Base-by-base conservation (phyloP, 2,888 invertebrate species). In the Cetonia aurata region DNA sequence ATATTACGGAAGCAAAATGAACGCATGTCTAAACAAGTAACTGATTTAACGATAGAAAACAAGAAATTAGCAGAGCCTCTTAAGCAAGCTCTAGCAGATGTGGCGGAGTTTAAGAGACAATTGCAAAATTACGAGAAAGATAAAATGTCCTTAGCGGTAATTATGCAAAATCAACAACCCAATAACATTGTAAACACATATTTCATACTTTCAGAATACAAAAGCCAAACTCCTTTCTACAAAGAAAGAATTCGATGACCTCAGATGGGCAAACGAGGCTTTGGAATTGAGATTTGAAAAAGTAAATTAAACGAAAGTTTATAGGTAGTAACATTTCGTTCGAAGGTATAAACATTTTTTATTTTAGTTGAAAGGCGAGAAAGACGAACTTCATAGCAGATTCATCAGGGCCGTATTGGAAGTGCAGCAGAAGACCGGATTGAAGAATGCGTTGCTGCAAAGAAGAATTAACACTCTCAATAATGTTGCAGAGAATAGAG, bases 121-220 rank as follows among this genome's bases (percentile, higher is more conserved):
- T 87, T 96, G 80, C 89, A 90, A n/a, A 93, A 94, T 83, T 95
- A 95, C 77, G 93, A 94, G 72, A 93, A 95, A 75, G 95, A 96
- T 82, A 95, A 94, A 80, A 88, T 91, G 74, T 91, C 92, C 53
- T 86, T 95, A 74, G 86, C 86, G 73, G 37, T 37, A 37, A 37
- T 37, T 6, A 37, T 8, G 3, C 9, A 37, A 37, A 37, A 37
- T 37, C 37, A 37, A 1, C 33, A 33, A 6, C 4, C 6, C 33
- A 33, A 33, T 6, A 33, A 33, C 33, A 33, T 6, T 3, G 6
- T 6, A 33, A 6, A 37, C 37, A 37, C 6, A 37, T 66, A 56
- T 70, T 31, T 50, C 44, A 78, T 79, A 8, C 8, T 78, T 81
- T 44, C 77, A 90, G 89, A 88, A 88, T 80, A 88, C 89, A 0